A percentile compares a stretch with the other conserved stretches of the same genome.
phyloP scores from a whole-genome alignment of 2,888 invertebrate genomes.

The Phyllotreta striolata region DNA sequence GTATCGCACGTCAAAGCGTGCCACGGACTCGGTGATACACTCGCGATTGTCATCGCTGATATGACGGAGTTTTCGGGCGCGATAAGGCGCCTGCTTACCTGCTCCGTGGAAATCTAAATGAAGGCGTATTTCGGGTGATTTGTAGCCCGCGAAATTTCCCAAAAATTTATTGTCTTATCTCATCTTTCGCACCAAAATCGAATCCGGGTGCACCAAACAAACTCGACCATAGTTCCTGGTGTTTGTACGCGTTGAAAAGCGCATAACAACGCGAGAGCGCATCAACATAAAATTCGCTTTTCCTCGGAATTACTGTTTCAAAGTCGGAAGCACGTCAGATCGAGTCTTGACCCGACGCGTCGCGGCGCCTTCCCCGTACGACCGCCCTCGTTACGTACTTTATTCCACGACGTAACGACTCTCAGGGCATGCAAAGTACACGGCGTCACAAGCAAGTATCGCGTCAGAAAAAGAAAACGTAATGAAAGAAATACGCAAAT shows the following conservation, averaged over 20 bases:
- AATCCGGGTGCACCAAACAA: too few relatives aligned
- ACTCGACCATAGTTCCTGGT: too few relatives aligned
- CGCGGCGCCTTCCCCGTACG: neutral
- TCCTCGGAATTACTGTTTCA: constrained; percentile 5
- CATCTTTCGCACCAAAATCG: too few relatives aligned
- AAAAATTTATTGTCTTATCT: too few relatives aligned
- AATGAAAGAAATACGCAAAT: neutral
- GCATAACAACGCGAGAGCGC: neutral
- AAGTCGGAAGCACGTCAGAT: constrained; percentile 9
- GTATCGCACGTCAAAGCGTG: constrained; percentile 31
- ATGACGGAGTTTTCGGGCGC: constrained; percentile 23
- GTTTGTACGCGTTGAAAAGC: too few relatives aligned
- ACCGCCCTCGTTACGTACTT: constrained; percentile 6
- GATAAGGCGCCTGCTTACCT: constrained; percentile 15
- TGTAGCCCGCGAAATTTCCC: too few relatives aligned
- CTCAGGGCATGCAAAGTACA: neutral
- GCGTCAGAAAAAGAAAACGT: neutral
- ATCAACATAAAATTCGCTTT: constrained; percentile 15
- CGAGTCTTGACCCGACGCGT: constrained; percentile 13
- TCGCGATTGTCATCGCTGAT: constrained; percentile 28
- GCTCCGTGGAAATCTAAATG: too few relatives aligned
- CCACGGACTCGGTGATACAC: constrained; percentile 30
- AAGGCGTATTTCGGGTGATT: too few relatives aligned
- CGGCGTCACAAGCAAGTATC: neutral
- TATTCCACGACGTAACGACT: constrained; percentile 14